Base-by-base conservation (phyloP, 2,888 invertebrate genomes). In the Drosophila recens region DNA sequence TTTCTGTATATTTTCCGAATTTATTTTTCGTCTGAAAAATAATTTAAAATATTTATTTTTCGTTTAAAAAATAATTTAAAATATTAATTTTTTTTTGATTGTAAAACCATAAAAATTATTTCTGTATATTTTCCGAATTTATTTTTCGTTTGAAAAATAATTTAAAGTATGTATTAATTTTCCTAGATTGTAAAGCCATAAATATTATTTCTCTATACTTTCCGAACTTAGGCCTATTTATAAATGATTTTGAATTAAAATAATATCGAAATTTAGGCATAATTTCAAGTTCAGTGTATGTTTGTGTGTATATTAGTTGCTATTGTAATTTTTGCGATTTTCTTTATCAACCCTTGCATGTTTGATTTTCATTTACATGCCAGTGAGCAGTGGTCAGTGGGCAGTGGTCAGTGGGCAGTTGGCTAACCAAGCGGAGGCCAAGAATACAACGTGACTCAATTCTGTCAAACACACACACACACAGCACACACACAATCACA, bases 341-440 rank as follows among this genome's bases (percentile, higher is more conserved):
- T 83, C 84, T 82, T 81, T 90, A 91, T 89, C 89, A 89, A 88
- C 87, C 89, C 90, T 92, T 92, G 92, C 92, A 92, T 92, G 92
- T 92, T 90, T 91, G 90, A 92, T 91, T 92, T 92, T 90, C 90
- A 92, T 92, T 92, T 92, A 90, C 89, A 91, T 89, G 90, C 82
- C 82, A 80, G 79, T 34, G 46, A 15, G 4, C 30, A 23, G 38
- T 34, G 46, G 23, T 2, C 30, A 23, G 38, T 17, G 54, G 43
- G 9, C 27, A 40, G 15, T 34, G 40, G 27, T 4, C 33, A 27
- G 40, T 17, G 49, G 52, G 13, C 27, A 42, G 23, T 34, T 45
- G 62, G 66, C 66, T 62, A 73, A 61, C 74, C 74, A 64, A 6
- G 33, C 49, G 6, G 72, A 33, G 72, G 85, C 83, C 90, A 89